Evolutionary conservation across 2,113 vertebrate species (phyloP), one percentile per base, ranked within the genome.

Genomic region (Pseudolaguvia tuberculata): DNA sequence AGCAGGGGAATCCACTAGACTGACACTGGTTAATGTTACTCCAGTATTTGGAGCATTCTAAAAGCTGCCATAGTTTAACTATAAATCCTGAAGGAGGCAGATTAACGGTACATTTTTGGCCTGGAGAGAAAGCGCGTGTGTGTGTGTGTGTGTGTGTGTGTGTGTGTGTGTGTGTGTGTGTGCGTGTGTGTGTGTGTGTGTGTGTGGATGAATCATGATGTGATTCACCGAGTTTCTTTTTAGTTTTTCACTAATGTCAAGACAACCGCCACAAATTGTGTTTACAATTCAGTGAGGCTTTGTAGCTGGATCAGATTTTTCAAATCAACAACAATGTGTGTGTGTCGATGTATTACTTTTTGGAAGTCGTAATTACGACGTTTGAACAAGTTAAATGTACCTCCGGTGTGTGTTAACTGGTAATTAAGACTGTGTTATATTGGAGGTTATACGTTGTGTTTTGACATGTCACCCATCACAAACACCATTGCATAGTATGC

Each of bases 31-130:
- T 72, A 50, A 51, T 23, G 27, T 20, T 39, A 3, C 29, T 47
- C 13, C 8, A 58, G 70, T n/a, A 20, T 23, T 31, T 2, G 6
- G 27, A 52, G 27, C 51, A 63, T 62, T 42, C 70, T 58, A 51
- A 20, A 66, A 66, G 45, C 59, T 59, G 78, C 25, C n/a, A 35
- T 72, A 62, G 68, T 57, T 51, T 17, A 65, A 59, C 61, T 59
- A 31, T 69, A 73, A 67, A 73, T 71, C 65, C 35, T n/a, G 59
- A 21, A 66, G 52, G 66, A 73, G 62, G 55, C 57, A 59, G 59
- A 55, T 73, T 72, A 65, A 62, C 69, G 27, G 63, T 66, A 70
- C 76, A 77, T 65, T 82, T 79, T 70, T 39, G 52, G 77, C 52
- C 63, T 57, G 58, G 27, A 47, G 70, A 72, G 61, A 70, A 76